A percentile compares a stretch with the other conserved stretches of the same genome.
Conservation (phyloP, 2,797 vertebrate genomes). For the Chelon auratus region DNA sequence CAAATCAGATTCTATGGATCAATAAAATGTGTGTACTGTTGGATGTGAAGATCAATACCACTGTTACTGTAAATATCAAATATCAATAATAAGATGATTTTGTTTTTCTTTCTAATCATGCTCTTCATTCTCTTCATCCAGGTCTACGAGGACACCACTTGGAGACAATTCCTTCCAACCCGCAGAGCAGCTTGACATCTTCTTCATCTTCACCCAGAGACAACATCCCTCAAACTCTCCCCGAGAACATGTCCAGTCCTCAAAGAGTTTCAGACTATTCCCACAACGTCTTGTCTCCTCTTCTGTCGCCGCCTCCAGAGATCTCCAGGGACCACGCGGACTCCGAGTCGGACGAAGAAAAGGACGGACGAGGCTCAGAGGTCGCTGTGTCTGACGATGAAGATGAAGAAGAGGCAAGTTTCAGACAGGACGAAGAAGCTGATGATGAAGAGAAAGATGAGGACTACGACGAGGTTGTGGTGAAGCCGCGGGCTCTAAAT, state of each 20-base stretch:
- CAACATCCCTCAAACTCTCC: constrained; percentile 19
- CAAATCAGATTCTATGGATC: neutral
- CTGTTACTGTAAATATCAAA: too few species aligned
- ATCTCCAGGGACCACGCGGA: constrained; percentile 32
- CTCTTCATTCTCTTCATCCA: constrained; percentile 37
- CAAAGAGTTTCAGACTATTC: constrained; percentile 31
- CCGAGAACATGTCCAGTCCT: constrained; percentile 39
- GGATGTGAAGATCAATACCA: too few species aligned
- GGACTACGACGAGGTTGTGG: constrained; percentile 91
- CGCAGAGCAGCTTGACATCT: constrained; percentile 24
- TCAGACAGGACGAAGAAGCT: constrained; percentile 28
- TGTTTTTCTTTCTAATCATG: neutral
- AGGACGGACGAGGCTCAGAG: neutral
- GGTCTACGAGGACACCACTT: constrained; percentile 64
- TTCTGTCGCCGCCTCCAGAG: constrained; percentile 35
- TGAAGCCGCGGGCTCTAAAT: constrained; percentile 91
- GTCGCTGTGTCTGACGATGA: constrained; percentile 36
- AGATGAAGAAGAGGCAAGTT: constrained; percentile 11
- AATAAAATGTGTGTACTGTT: neutral
- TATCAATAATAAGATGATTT: too few species aligned
- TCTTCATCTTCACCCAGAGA: constrained; percentile 36
- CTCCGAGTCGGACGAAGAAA: constrained; percentile 52
- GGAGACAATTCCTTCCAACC: constrained; percentile 48
- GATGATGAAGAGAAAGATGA: constrained; percentile 75
- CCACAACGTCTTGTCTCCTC: constrained; percentile 34